Base-by-base conservation (phyloP, 1,140 invertebrate species). In the Drosophila tsacasi region DNA sequence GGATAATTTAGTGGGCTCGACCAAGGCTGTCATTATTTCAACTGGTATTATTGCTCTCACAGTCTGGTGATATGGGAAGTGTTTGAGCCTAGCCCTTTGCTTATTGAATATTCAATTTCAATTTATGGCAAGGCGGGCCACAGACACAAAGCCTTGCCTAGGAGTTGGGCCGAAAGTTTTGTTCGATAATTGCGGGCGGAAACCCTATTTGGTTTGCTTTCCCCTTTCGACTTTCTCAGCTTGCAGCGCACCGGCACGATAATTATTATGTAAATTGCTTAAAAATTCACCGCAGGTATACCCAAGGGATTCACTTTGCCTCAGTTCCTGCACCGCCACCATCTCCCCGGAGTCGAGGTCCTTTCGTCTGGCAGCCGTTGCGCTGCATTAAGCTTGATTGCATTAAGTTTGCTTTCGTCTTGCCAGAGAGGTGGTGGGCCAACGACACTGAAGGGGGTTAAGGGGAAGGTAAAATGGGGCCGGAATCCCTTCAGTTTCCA, bases 201-300 rank as follows among this genome's bases (percentile, higher is more conserved):
- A 27, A 21, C 27, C 62, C 52, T 47, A n/a, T 46, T 61, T 32
- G 67, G 61, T 27, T 15, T 63, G 57, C 47, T 67, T 83, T 65
- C 57, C 67, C 52, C 42, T 19, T 35, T 13, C 25, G 40, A 17
- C 23, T 59, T 32, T 42, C 30, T 42, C 52, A 17, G 12, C 57
- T 42, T 58, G 58, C 69, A 42, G 64, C 68, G 61, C 65, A 40
- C 67, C 63, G 71, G 71, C 80, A 83, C 84, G 84, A 84, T 87
- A 89, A 87, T 87, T 87, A 89, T 87, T 87, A 89, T 87, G 84
- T 89, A 87, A 87, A 87, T 89, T 87, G 84, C 81, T 87, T 84
- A 89, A 87, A 87, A 87, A 87, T 87, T 78, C 83, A 87, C 83
- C 83, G 84, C 83, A 87, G 76, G 76, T 87, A 87, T 80, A 76